These are phyloP conservation scores for Macrosiphum euphorbiae DNA, from an alignment of 2,888 invertebrate species.

Conservation along the genomic window DNA sequence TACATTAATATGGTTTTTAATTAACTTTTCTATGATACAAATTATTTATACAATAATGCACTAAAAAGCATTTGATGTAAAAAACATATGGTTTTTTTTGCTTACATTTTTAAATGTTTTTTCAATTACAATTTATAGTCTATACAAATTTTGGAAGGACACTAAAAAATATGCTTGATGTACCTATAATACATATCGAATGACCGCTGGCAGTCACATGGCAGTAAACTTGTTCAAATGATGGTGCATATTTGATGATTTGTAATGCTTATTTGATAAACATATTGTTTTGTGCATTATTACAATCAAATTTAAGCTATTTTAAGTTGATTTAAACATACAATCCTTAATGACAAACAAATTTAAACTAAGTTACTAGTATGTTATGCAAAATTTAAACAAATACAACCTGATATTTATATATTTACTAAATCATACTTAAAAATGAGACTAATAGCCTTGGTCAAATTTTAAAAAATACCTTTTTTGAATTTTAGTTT, in stretches of 20 bases:
- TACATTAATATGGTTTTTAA: too few relatives aligned
- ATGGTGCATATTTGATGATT: background rate
- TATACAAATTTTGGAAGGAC: too few relatives aligned
- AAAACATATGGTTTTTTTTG: too few relatives aligned
- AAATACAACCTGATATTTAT: background rate
- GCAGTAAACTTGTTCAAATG: too few relatives aligned
- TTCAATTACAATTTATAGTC: too few relatives aligned
- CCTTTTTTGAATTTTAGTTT: conserved; percentile 47
- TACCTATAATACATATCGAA: too few relatives aligned
- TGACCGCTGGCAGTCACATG: too few relatives aligned
- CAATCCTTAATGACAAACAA: background rate
- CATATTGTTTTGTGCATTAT: background rate
- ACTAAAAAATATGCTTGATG: too few relatives aligned
- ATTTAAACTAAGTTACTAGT: background rate
- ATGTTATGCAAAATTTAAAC: background rate
- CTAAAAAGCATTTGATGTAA: too few relatives aligned
- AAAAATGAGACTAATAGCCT: background rate
- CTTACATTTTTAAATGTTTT: too few relatives aligned
- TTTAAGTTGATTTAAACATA: background rate
- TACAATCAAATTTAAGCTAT: background rate
- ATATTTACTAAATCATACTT: background rate
- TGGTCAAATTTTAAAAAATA: background rate
- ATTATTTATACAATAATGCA: too few relatives aligned
- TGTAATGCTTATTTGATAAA: background rate
- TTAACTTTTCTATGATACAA: too few relatives aligned